Evolutionary conservation across 2,113 vertebrate species (phyloP).

Genomic region (Apus apus): DNA sequence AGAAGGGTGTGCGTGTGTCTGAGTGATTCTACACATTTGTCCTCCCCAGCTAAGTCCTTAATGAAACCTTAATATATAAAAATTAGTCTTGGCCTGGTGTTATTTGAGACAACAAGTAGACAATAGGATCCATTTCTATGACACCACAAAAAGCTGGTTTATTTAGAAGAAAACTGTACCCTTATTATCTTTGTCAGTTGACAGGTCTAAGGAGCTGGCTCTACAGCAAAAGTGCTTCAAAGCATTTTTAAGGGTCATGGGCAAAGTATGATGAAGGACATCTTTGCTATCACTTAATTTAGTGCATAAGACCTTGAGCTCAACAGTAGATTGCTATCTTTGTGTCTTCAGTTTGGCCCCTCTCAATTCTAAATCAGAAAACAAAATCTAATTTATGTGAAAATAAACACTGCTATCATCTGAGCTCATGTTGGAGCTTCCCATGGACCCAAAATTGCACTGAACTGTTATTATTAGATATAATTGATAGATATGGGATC

Average conservation of each 20-base stretch:
- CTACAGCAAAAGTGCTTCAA: background rate
- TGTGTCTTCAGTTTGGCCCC: background rate
- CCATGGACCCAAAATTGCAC: background rate
- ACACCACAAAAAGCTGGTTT: background rate
- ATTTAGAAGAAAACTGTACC: background rate
- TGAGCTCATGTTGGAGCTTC: background rate
- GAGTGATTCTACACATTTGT: background rate
- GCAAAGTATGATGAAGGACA: background rate
- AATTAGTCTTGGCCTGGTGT: background rate
- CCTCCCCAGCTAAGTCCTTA: background rate
- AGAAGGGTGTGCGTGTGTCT: accelerated
- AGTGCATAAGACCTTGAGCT: background rate
- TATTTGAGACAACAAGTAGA: background rate
- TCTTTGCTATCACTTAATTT: background rate
- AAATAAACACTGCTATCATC: background rate
- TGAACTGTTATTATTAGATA: background rate
- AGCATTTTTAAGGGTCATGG: accelerated
- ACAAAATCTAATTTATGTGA: background rate
- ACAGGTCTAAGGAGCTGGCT: background rate
- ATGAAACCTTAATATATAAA: background rate
- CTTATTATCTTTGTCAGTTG: background rate
- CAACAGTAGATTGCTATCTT: background rate
- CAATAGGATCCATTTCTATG: background rate
- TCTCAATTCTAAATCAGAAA: background rate
- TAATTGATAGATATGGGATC: background rate